Evolutionary conservation across 2,888 invertebrate genomes (phyloP), one percentile per base, ranked within the genome.

Genomic region (Melitaea athalia): DNA sequence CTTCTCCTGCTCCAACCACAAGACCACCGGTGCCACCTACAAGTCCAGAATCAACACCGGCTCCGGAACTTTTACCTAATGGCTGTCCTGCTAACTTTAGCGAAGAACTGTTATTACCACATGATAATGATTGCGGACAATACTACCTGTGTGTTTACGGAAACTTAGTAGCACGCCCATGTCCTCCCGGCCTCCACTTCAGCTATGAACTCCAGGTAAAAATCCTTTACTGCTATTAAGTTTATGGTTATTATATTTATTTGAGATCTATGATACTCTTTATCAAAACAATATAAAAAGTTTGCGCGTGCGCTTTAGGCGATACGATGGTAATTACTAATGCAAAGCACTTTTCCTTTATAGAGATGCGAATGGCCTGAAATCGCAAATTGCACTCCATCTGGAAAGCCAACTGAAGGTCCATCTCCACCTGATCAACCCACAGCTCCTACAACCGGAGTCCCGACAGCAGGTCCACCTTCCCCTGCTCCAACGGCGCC

Each of bases 121-220:
- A 45, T 3, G 45, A 45, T 12, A 45, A 11, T 1, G 45, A 45
- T 45, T 45, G 45, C 12, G 11, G 45, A 14, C 8, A 45, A 14
- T 45, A 12, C 45, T 45, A 45, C 45, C 45, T 10, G 3, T 45
- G 45, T 11, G 8, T 45, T 4, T 11, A 45, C 14, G 45, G 45
- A 12, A 11, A 45, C 4, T 10, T 10, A 45, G 11, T 45, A 0
- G 45, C 1, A 8, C 11, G 45, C 12, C 4, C 45, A 45, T 45
- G 45, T 43, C 31, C 63, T 0, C 31, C 59, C 0, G 73, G 69
- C 15, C 68, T 69, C 0, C 72, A 75, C 60, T 75, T 75, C 67
- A 72, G 70, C 45, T 68, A 62, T 5, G 31, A 38, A 38, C 38
- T 38, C 4, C 38, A 38, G 38, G 38, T 38, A 38, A 38, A 38